phyloP scores from a whole-genome alignment of 2,888 invertebrate species.

The Saturnia pavonia region DNA sequence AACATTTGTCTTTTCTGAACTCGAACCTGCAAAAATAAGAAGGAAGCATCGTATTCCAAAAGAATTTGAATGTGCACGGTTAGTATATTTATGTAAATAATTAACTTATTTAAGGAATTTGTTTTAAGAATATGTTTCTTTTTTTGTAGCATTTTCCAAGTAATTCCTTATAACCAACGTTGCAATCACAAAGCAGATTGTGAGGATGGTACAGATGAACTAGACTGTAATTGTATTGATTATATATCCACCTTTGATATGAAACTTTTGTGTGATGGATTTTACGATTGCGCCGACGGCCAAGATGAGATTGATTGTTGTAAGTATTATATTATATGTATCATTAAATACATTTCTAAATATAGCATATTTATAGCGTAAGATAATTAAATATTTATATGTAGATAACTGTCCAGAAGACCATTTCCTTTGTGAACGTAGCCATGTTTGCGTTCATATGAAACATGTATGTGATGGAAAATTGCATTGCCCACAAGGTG shows the following conservation, averaged over 20 bases:
- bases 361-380: not conserved
- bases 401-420: conserved; percentile 81
- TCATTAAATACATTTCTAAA: conserved; percentile 10
- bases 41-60: conserved; percentile 54
- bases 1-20: conserved; percentile 47
- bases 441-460: conserved; percentile 83
- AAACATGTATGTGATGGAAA: conserved; percentile 84
- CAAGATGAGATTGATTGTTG: conserved; percentile 89
- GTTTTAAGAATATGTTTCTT: conserved; percentile 4
- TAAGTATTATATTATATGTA: conserved; percentile 58
- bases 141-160: conserved; percentile 84
- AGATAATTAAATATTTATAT: conserved; percentile 26
- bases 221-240: conserved; percentile 87
- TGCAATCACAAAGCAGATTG: conserved; percentile 89
- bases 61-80: conserved; percentile 74
- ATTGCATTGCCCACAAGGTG: conserved; percentile 84
- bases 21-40: conserved; percentile 61
- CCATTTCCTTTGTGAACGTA: conserved; percentile 84
- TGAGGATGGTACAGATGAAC: conserved; percentile 92
- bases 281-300: conserved; percentile 87
- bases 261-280: conserved; percentile 87
- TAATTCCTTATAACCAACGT: conserved; percentile 79
- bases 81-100: conserved; percentile 26
- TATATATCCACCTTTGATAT: conserved; percentile 79
- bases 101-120: not conserved